These are phyloP conservation scores for Scaptomyza reducta DNA, from an alignment of 2,888 invertebrate species.

Conservation along the genomic window DNA sequence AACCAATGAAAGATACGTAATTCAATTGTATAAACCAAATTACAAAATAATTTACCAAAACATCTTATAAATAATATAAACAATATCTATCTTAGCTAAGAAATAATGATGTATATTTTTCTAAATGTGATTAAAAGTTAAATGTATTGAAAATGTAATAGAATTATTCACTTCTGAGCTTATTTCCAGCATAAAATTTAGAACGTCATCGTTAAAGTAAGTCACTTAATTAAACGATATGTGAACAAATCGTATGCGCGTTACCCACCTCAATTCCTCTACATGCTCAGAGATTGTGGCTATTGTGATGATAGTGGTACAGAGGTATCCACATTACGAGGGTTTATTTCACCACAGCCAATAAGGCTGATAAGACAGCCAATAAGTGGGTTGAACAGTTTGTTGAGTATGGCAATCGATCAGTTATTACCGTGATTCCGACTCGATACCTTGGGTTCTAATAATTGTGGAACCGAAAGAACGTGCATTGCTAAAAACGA, in stretches of 20 bases:
- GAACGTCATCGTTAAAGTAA: neutral
- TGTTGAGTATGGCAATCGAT: slow-evolving; percentile 31
- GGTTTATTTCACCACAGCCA: slow-evolving; percentile 50
- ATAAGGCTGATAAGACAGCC: slow-evolving; percentile 44
- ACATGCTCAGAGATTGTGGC: neutral
- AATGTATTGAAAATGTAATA: slow-evolving; percentile 5
- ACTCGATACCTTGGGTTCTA: slow-evolving; percentile 33
- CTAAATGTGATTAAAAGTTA: slow-evolving; percentile 75
- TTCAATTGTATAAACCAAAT: slow-evolving; percentile 39
- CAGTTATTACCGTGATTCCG: slow-evolving; percentile 56
- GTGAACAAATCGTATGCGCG: neutral
- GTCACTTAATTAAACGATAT: neutral
- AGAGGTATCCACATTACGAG: slow-evolving; percentile 8
- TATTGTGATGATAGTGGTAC: slow-evolving; percentile 5
- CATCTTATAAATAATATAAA: slow-evolving; percentile 53
- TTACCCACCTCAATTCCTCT: neutral
- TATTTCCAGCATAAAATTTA: neutral
- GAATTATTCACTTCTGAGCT: neutral
- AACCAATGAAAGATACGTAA: slow-evolving; percentile 48
- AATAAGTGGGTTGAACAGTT: slow-evolving; percentile 34
- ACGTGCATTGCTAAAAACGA: neutral
- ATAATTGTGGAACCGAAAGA: slow-evolving; percentile 8
- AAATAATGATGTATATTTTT: slow-evolving; percentile 71
- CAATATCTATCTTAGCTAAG: slow-evolving; percentile 45
- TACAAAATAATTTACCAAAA: slow-evolving; percentile 50